Conservation (phyloP, 2,113 vertebrate species). For the Zapornia atra region DNA sequence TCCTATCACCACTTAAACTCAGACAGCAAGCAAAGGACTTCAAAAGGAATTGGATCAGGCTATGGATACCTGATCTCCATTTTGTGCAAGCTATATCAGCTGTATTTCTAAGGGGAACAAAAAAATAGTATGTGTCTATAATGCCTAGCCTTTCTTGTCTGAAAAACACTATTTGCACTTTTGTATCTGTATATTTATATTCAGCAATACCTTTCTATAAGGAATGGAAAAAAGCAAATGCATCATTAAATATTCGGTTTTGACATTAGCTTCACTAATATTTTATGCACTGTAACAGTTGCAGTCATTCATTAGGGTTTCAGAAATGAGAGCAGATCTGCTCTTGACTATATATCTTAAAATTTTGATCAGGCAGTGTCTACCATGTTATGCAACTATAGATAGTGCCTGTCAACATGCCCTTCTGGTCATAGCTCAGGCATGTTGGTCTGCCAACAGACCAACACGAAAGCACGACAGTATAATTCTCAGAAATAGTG, state of each 20-base stretch:
- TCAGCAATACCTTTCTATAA: constrained; percentile 4
- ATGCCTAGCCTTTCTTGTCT: neutral
- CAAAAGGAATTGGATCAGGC: neutral
- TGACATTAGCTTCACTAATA: neutral
- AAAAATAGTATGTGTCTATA: neutral
- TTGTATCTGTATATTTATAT: neutral
- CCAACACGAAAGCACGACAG: neutral
- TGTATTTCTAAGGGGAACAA: neutral
- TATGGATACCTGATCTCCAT: neutral
- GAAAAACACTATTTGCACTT: neutral
- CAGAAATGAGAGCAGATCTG: neutral
- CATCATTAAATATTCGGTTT: constrained; percentile 27
- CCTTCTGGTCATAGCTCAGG: neutral
- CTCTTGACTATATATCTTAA: neutral
- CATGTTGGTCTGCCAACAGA: neutral
- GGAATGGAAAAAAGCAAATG: constrained; percentile 1
- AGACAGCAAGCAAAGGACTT: neutral
- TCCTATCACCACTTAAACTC: neutral
- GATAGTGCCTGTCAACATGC: neutral
- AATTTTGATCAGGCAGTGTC: neutral
- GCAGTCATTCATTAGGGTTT: neutral
- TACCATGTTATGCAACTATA: neutral
- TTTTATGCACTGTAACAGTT: constrained; percentile 7
- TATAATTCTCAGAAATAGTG: neutral
- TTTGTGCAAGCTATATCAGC: neutral